phyloP scores from a whole-genome alignment of 92 coral and sea anemone genomes.

The Porites lobata region DNA sequence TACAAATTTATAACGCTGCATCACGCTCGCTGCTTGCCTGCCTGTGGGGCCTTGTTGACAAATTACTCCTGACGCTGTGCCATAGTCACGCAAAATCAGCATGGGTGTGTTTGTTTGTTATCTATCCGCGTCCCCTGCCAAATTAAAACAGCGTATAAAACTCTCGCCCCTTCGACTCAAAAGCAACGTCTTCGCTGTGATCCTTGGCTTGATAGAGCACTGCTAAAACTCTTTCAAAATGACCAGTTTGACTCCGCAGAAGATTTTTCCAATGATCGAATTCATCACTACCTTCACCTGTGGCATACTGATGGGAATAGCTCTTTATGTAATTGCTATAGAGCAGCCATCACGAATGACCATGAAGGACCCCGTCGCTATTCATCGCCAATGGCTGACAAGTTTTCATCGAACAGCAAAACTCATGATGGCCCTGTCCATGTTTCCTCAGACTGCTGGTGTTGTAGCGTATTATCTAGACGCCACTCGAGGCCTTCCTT shows the following conservation, averaged over 20 bases:
- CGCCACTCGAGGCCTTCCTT: conserved; percentile 63
- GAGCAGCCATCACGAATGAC: conserved; percentile 81
- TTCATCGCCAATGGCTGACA: conserved; percentile 67
- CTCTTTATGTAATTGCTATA: conserved; percentile 53
- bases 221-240: not conserved
- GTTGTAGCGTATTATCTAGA: conserved; percentile 29
- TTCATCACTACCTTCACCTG: conserved; percentile 66
- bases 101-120: conserved; percentile 33
- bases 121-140: not conserved
- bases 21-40: not conserved
- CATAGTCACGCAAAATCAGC: conserved; percentile 16
- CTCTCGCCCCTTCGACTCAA: too few species aligned
- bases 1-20: too few species aligned
- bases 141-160: not conserved
- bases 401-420: conserved; percentile 66
- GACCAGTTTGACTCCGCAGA: conserved; percentile 32
- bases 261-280: conserved; percentile 51
- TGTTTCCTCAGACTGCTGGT: conserved; percentile 68
- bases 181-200: not conserved
- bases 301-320: conserved; percentile 75
- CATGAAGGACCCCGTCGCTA: conserved; percentile 63
- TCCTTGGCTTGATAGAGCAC: not conserved
- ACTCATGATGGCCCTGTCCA: conserved; percentile 64
- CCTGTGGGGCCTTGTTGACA: not conserved
- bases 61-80: not conserved